A percentile compares a stretch with the other conserved stretches of the same genome.
Conservation (phyloP, 2,888 invertebrate genomes). For the Taphrorychus bicolor region DNA sequence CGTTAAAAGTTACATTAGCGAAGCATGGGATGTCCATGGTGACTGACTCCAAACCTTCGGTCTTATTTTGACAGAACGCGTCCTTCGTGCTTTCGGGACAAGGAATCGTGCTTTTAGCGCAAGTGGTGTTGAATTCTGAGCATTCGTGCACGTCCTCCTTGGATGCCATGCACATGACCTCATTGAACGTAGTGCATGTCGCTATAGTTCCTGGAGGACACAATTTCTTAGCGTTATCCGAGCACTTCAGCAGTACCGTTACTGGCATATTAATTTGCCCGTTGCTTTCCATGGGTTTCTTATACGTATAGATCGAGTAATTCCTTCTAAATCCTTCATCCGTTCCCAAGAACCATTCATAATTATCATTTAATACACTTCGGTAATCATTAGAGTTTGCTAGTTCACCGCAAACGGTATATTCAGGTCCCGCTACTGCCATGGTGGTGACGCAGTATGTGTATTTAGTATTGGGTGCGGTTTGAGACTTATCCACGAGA, state of each 20-base stretch:
- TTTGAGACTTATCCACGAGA: conserved; percentile 42
- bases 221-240: conserved; percentile 51
- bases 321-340: conserved; percentile 47
- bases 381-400: conserved; percentile 41
- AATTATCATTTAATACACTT: conserved; percentile 43
- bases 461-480: conserved; percentile 40
- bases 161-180: conserved; percentile 53
- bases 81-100: conserved; percentile 46
- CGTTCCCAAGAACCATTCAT: conserved; percentile 51
- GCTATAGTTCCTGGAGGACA: conserved; percentile 52
- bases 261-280: conserved; percentile 53
- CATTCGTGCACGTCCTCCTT: conserved; percentile 47
- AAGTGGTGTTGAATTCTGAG: conserved; percentile 45
- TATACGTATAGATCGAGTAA: conserved; percentile 53
- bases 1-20: conserved; percentile 52
- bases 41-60: conserved; percentile 36
- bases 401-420: conserved; percentile 42
- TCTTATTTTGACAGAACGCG: conserved; percentile 47
- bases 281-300: conserved; percentile 51
- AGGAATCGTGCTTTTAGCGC: conserved; percentile 47
- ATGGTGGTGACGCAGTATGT: conserved; percentile 55
- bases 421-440: conserved; percentile 53
- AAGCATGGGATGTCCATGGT: conserved; percentile 51
- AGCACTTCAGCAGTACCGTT: conserved; percentile 51
- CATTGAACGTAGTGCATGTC: conserved; percentile 53